Conservation (phyloP, 2,888 invertebrate genomes). For the Dione vanillae region DNA sequence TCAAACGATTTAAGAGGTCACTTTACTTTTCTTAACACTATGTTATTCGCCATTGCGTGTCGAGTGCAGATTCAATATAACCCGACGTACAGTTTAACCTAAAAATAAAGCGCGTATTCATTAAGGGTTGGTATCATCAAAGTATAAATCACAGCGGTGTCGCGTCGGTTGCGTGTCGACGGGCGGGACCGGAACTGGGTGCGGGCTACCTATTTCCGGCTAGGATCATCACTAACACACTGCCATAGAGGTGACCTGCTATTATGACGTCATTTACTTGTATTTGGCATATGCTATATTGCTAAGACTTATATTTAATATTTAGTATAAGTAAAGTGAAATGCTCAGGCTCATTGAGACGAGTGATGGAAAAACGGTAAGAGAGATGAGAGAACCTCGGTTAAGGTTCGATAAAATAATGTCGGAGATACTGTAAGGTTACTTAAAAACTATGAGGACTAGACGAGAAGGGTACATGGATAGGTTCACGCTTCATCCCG, state of each 20-base stretch:
- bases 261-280: not conserved
- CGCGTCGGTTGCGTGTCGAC: not conserved
- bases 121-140: not conserved
- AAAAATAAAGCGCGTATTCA: not conserved
- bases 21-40: too few relatives aligned
- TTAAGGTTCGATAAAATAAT: too few relatives aligned
- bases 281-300: not conserved
- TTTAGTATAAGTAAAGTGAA: too few relatives aligned
- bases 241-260: not conserved
- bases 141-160: slow-evolving; percentile 24
- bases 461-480: too few relatives aligned
- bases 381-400: too few relatives aligned
- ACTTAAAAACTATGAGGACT: too few relatives aligned
- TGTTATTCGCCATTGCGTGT: not conserved
- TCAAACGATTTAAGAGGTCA: too few relatives aligned
- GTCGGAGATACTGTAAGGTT: too few relatives aligned
- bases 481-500: too few relatives aligned
- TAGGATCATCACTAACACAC: slow-evolving; percentile 24
- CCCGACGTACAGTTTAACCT: not conserved
- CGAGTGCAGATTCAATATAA: not conserved
- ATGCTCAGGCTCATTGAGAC: too few relatives aligned
- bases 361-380: too few relatives aligned
- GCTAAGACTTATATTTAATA: not conserved
- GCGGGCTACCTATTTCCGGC: slow-evolving; percentile 49
- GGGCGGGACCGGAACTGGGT: slow-evolving; percentile 45